These are phyloP conservation scores for Alces alces DNA, from an alignment of 2,113 vertebrate genomes.

Conservation along the genomic window DNA sequence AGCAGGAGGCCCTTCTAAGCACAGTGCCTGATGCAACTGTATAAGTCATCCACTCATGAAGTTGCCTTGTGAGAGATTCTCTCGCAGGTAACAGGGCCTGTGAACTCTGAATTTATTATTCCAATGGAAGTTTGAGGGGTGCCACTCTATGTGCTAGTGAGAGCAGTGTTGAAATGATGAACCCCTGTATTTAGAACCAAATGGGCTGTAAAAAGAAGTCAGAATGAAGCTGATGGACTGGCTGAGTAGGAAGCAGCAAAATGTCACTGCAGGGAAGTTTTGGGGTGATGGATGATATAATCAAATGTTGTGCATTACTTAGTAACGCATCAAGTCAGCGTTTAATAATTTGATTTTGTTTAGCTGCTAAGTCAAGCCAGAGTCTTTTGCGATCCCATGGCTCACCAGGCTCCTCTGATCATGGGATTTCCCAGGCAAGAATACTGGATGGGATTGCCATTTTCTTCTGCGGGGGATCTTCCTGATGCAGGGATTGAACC, in stretches of 20 bases:
- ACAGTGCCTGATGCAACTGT: rapidly evolving
- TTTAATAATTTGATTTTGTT: not conserved
- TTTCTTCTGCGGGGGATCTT: not conserved
- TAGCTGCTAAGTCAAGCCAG: not conserved
- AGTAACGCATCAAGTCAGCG: not conserved
- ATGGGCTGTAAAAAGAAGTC: not conserved
- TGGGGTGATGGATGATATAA: not conserved
- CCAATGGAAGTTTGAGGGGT: not conserved
- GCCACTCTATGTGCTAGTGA: not conserved
- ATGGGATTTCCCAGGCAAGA: not conserved
- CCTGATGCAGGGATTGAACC: not conserved
- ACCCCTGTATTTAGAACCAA: not conserved
- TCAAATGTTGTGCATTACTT: not conserved
- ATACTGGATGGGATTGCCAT: not conserved
- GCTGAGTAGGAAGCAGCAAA: not conserved
- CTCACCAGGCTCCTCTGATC: not conserved
- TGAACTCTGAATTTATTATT: not conserved
- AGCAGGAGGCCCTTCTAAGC: not conserved
- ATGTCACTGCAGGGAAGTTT: not conserved
- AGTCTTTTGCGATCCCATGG: not conserved
- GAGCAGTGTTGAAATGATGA: not conserved
- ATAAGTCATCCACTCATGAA: not conserved
- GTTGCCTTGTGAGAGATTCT: not conserved
- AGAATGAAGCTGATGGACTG: not conserved
- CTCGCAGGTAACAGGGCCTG: not conserved